These are phyloP conservation scores for Gyrodactylus bullatarudis DNA, from an alignment of 1,140 invertebrate genomes.

Conservation along the genomic window DNA sequence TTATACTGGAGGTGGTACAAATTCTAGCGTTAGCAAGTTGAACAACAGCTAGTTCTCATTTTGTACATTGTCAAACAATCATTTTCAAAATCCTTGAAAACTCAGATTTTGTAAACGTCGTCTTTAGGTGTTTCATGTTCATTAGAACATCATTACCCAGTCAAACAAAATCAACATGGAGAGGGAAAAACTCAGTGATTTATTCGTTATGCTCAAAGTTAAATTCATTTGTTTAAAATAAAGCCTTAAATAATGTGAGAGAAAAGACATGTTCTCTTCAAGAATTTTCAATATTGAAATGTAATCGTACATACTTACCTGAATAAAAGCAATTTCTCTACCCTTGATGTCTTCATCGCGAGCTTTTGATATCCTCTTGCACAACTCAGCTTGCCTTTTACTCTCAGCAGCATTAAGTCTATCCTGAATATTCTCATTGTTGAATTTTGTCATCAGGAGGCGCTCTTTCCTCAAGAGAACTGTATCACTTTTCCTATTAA, in stretches of 20 bases:
- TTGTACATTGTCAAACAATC: no score
- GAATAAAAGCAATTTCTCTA: conserved; percentile 41
- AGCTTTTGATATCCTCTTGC: conserved; percentile 56
- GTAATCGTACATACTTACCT: neutral
- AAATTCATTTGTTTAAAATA: no score
- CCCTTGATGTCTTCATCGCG: conserved; percentile 78
- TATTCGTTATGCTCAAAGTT: no score
- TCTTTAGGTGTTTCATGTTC: no score
- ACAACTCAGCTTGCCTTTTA: conserved; percentile 40
- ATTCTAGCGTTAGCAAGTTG: no score
- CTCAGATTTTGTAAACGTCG: no score
- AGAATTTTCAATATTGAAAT: neutral
- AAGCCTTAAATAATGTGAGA: no score
- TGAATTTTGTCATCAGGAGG: neutral
- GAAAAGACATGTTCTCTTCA: neutral
- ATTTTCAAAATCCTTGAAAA: no score
- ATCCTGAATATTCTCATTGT: conserved; percentile 33
- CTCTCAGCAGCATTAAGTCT: conserved; percentile 56
- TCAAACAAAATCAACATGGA: conserved; percentile 2
- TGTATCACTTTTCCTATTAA: conserved; percentile 37
- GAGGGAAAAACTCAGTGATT: no score
- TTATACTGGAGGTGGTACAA: no score
- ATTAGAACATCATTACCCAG: no score
- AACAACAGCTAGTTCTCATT: no score
- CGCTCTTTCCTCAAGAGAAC: neutral